Percentiles rank a stretch among this genome's conserved stretches.
These are phyloP conservation scores for Plagodis pulveraria DNA, from an alignment of 2,888 invertebrate genomes.

Conservation along the genomic window DNA sequence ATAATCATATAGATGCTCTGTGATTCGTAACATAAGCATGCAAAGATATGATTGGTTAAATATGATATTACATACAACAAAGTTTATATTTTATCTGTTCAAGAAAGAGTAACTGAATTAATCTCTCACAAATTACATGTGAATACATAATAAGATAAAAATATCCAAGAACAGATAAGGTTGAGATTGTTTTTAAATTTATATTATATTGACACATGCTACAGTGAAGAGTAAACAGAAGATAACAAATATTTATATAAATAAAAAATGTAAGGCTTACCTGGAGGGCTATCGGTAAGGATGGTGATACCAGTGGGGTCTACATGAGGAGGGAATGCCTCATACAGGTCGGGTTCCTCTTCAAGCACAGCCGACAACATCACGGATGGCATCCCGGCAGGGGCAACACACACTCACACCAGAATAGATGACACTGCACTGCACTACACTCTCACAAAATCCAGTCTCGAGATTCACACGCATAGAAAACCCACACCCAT, in stretches of 20 bases:
- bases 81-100: too few relatives aligned
- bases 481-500: constrained; percentile 71
- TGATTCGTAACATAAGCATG: too few relatives aligned
- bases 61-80: too few relatives aligned
- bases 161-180: neutral
- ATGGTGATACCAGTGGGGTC: constrained; percentile 91
- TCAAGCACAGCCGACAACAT: constrained; percentile 90
- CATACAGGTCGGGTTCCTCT: constrained; percentile 90
- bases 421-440: constrained; percentile 70
- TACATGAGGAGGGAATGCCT: constrained; percentile 92
- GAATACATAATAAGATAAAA: neutral
- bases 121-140: too few relatives aligned
- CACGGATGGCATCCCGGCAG: constrained; percentile 84
- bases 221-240: neutral
- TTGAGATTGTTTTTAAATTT: neutral
- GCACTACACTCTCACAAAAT: constrained; percentile 64
- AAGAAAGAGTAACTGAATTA: too few relatives aligned
- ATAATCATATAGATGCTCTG: too few relatives aligned
- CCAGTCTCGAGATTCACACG: constrained; percentile 63
- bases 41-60: too few relatives aligned
- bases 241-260: neutral
- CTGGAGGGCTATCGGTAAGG: constrained; percentile 87
- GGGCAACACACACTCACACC: constrained; percentile 63
- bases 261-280: constrained; percentile 46
- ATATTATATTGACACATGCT: neutral